A percentile compares a stretch with the other conserved stretches of the same genome.
Conservation (phyloP, 2,113 vertebrate genomes). For the Myiopsitta monachus region DNA sequence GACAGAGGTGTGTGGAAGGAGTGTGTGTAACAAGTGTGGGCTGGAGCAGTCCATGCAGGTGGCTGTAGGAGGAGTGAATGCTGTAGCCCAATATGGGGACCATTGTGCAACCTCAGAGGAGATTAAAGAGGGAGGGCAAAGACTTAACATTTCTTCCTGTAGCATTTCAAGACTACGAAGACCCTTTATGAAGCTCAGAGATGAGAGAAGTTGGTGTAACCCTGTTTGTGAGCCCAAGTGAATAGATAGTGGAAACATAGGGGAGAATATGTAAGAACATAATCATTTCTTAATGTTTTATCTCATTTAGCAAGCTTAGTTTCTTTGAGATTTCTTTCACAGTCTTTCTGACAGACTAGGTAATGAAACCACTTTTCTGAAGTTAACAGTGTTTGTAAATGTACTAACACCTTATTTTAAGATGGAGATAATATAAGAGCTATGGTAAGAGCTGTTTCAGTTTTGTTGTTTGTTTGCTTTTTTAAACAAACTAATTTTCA, state of each 20-base stretch:
- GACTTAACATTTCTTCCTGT: background rate
- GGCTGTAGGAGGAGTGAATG: background rate
- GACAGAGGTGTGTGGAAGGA: background rate
- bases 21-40: background rate
- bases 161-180: background rate
- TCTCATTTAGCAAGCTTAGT: background rate
- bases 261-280: background rate
- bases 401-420: background rate
- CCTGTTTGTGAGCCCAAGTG: background rate
- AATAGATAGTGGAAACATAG: conserved; percentile 1
- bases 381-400: background rate
- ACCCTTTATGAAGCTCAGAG: background rate
- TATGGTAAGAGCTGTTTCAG: background rate
- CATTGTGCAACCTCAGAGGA: background rate
- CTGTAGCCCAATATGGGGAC: background rate
- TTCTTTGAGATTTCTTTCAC: background rate
- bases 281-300: background rate
- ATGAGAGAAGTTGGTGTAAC: background rate
- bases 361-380: background rate
- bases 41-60: background rate
- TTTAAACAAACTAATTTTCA: background rate
- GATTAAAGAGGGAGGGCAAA: background rate
- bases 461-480: background rate
- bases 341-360: background rate
- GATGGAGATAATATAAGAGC: background rate